Evolutionary conservation across 2,888 invertebrate species (phyloP).

Genomic region (Spisula solida): DNA sequence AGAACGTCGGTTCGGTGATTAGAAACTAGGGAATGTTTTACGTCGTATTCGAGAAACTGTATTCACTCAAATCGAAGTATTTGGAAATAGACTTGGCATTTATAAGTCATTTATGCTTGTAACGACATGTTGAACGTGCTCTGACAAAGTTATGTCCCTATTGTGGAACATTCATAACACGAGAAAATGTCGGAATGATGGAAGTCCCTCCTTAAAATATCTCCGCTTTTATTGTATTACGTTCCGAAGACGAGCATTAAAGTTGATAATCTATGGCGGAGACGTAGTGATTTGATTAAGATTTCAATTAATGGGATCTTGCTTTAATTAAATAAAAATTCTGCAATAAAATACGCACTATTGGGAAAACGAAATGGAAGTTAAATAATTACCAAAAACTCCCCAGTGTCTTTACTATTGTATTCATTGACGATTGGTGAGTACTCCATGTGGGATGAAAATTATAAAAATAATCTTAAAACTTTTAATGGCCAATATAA

Average conservation of each 20-base stretch:
- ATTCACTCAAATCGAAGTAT: not conserved
- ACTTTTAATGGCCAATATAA: not conserved
- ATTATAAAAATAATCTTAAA: not conserved
- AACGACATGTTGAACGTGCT: not conserved
- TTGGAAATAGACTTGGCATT: not conserved
- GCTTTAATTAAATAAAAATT: constrained; percentile 32
- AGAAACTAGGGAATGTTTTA: no score
- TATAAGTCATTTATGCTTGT: not conserved
- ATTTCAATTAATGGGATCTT: constrained; percentile 33
- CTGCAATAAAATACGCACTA: not conserved
- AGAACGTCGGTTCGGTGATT: no score
- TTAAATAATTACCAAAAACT: not conserved
- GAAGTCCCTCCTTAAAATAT: not conserved
- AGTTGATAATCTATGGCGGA: constrained; percentile 7
- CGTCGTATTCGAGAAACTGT: no score
- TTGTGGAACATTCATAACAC: constrained; percentile 2
- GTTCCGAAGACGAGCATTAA: not conserved
- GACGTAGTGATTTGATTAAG: constrained; percentile 35
- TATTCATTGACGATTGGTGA: not conserved
- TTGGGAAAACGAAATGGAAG: not conserved
- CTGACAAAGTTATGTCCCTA: not conserved
- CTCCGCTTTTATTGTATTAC: constrained; percentile 13
- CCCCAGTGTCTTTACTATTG: not conserved
- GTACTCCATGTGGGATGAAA: not conserved
- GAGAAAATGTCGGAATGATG: not conserved